Evolutionary conservation across 2,797 vertebrate species (phyloP).

Genomic region (Tiaroga cobitis): DNA sequence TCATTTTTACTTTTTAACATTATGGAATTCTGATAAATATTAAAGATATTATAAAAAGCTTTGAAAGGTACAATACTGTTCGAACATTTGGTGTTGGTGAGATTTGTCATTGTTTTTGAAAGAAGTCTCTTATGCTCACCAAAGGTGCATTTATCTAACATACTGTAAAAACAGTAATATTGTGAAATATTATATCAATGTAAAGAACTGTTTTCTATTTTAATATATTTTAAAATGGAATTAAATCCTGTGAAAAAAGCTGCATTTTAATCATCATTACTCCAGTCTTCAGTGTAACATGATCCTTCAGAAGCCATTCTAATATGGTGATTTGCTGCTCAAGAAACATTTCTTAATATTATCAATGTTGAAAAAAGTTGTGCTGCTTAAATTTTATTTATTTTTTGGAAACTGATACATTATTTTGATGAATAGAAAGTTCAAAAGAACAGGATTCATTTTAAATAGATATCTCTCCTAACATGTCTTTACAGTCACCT

Average conservation of each 20-base stretch:
- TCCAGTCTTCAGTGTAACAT: neutral
- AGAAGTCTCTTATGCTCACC: neutral
- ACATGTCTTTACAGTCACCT: neutral
- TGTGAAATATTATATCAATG: neutral
- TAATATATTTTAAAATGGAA: neutral
- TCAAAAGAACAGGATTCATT: neutral
- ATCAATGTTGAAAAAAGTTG: neutral
- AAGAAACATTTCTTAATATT: neutral
- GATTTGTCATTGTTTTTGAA: neutral
- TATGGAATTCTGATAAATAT: neutral
- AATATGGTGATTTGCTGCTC: neutral
- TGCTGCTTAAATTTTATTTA: neutral
- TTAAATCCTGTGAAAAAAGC: neutral
- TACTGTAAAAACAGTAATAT: neutral
- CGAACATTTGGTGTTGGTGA: neutral
- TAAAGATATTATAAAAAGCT: neutral
- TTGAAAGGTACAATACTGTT: neutral
- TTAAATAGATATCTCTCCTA: too few species aligned
- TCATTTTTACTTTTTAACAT: neutral
- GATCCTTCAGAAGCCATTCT: neutral
- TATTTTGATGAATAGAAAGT: neutral
- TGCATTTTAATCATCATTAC: neutral
- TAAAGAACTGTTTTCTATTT: neutral
- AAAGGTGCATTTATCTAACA: neutral
- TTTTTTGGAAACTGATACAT: neutral